A percentile compares a stretch with the other conserved stretches of the same genome.
phyloP scores from a whole-genome alignment of 2,113 vertebrate genomes.

The Noctilio leporinus region DNA sequence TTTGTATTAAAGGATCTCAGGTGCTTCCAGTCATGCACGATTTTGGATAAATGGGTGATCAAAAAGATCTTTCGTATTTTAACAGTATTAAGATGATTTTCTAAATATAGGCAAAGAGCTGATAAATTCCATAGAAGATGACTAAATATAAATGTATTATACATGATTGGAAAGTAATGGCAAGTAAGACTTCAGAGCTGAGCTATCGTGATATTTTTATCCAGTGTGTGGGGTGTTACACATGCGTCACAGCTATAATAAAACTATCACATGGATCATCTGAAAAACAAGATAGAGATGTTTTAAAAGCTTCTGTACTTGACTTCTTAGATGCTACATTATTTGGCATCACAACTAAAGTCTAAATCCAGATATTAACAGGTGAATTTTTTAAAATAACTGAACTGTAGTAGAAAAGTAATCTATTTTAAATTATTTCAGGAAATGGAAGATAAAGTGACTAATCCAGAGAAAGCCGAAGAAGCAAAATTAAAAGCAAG shows the following conservation, averaged over 20 bases:
- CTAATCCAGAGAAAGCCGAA: constrained; percentile 94
- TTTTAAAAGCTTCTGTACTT: constrained; percentile 44
- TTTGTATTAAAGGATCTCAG: constrained; percentile 11
- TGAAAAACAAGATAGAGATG: constrained; percentile 50
- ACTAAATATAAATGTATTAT: constrained; percentile 58
- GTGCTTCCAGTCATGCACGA: not conserved
- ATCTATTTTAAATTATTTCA: constrained; percentile 71
- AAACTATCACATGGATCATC: constrained; percentile 57
- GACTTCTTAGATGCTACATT: constrained; percentile 42
- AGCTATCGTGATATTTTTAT: constrained; percentile 67
- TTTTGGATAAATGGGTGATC: not conserved
- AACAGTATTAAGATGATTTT: constrained; percentile 13
- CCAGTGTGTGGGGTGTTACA: constrained; percentile 64
- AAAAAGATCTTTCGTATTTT: constrained; percentile 20
- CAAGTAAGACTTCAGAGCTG: constrained; percentile 62
- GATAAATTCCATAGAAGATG: constrained; percentile 56
- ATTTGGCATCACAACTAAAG: constrained; percentile 17
- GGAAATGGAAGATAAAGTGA: constrained; percentile 93
- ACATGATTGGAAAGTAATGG: constrained; percentile 56
- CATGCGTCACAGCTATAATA: constrained; percentile 56
- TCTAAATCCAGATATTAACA: constrained; percentile 15
- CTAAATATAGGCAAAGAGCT: constrained; percentile 54
- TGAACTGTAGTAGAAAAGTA: constrained; percentile 32
- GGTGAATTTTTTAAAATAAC: constrained; percentile 45
- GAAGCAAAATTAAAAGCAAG: constrained; percentile 96